Base-by-base conservation (phyloP, 2,113 vertebrate species). In the Oreochromis tanganicae region DNA sequence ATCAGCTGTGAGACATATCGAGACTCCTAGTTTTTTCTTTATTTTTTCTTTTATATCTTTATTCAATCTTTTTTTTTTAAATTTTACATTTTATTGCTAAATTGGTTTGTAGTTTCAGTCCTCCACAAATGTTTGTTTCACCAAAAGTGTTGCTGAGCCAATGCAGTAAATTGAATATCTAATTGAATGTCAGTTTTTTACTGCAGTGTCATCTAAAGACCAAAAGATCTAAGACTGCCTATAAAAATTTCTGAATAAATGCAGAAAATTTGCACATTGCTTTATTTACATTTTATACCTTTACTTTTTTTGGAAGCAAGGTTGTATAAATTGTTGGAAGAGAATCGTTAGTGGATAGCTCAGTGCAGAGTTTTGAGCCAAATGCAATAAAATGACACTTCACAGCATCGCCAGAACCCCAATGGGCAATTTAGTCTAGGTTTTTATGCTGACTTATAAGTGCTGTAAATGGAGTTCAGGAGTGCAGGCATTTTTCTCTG, bases 51-150 rank as follows among this genome's bases (percentile, higher is more conserved):
- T 10, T 46, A 71, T 6, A 27, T 27, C 7, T 71, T 41, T 41
- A 68, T 24, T 43, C 36, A 41, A 16, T 17, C 21, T 9, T 2
- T 27, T 3, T 34, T 36, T 32, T 52, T 14, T 0, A 1, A 5
- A 38, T 9, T 24, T 43, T 14, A 41, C 0, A 43, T 27, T 71
- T 71, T 24, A 71, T 43, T 46, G n/a, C n/a, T 27, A 16, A 43
- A 3, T 73, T 1, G 21, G 1, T 46, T 46, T 24, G 13, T 9
- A 27, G 21, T 43, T 27, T 8, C 13, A 73, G 3, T 27, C 21
- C 16, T 73, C 1, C 5, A 46, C 13, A 71, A 4, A 14, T 4
- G n/a, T 73, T 73, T 75, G 43, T 75, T 73, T 46, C 21, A 36
- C 10, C 5, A 73, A 27, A 46, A 46, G 38, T 46, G 21, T 73